Percentiles rank a stretch among this genome's conserved stretches.
Conservation (phyloP, 2,888 invertebrate genomes). For the Antheraea assamensis region DNA sequence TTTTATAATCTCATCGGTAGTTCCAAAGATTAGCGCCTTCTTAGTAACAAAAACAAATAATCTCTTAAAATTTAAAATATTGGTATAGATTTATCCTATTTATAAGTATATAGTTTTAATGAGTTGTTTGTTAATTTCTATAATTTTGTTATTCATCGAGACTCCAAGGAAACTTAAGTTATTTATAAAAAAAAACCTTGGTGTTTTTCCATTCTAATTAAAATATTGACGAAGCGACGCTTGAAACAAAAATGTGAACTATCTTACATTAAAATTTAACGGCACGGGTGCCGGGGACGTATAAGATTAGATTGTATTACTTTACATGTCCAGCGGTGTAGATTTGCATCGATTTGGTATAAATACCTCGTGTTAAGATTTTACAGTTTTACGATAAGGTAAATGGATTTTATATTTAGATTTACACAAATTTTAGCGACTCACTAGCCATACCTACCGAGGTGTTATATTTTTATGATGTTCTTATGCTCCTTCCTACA, state of each 20-base stretch:
- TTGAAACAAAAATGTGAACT: background rate
- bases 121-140: background rate
- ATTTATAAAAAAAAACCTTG: background rate
- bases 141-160: background rate
- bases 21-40: no score
- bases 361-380: background rate
- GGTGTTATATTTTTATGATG: background rate
- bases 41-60: no score
- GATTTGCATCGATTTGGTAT: background rate
- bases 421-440: background rate
- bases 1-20: no score
- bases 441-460: background rate
- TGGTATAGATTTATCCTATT: no score
- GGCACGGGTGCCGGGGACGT: background rate
- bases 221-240: background rate
- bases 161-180: background rate
- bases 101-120: background rate
- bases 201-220: constrained; percentile 10
- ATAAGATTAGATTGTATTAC: background rate
- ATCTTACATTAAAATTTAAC: background rate
- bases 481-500: no score
- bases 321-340: background rate
- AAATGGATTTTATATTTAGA: background rate
- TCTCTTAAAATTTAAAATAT: no score
- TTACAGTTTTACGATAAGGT: background rate